Evolutionary conservation across 2,888 invertebrate species (phyloP).

Genomic region (Tortrix viridana): DNA sequence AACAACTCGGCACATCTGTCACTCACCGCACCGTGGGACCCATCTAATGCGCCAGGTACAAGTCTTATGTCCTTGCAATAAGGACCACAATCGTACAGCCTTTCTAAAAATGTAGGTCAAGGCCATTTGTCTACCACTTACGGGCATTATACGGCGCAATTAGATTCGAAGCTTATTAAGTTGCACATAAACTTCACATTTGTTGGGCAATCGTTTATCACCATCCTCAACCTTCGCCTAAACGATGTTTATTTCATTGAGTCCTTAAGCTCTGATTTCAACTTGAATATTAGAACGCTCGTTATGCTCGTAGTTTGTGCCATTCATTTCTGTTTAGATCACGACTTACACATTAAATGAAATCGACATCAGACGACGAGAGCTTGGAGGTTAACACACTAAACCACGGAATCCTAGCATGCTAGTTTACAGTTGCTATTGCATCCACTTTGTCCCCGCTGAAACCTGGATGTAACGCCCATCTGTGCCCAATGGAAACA

Average conservation of each 20-base stretch:
- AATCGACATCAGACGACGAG: too few relatives aligned
- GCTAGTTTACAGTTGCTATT: too few relatives aligned
- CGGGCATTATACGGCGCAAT: slow-evolving; percentile 17
- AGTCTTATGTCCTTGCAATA: slow-evolving; percentile 35
- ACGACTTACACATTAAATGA: too few relatives aligned
- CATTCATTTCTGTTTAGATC: too few relatives aligned
- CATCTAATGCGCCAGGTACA: not conserved
- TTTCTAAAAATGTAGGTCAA: slow-evolving; percentile 35
- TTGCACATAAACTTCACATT: slow-evolving; percentile 7
- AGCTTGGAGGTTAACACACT: too few relatives aligned
- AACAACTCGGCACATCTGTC: not conserved
- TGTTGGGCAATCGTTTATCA: not conserved
- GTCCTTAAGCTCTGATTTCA: not conserved
- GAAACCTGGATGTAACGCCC: too few relatives aligned
- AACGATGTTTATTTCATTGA: not conserved
- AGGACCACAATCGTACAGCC: slow-evolving; percentile 19
- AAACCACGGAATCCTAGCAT: too few relatives aligned
- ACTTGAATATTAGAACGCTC: not conserved
- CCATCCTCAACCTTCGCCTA: not conserved
- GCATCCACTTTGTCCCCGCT: too few relatives aligned
- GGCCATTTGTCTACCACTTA: slow-evolving; percentile 25
- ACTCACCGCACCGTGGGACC: not conserved
- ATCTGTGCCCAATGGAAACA: too few relatives aligned
- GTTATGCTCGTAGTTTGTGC: not conserved
- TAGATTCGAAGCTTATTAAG: not conserved